These are phyloP conservation scores for Sisor rabdophorus DNA, from an alignment of 2,113 vertebrate species.

Conservation along the genomic window DNA sequence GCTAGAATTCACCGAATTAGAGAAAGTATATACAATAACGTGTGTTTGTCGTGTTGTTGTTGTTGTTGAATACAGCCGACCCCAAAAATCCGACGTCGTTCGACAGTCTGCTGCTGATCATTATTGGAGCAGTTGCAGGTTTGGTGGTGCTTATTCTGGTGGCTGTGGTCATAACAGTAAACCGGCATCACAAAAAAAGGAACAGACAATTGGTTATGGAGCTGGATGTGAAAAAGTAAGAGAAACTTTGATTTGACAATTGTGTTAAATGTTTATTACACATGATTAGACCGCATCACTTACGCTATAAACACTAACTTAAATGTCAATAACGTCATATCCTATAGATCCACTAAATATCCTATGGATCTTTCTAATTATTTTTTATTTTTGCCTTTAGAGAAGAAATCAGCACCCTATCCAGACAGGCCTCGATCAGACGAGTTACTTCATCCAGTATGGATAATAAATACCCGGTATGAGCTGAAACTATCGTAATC, in stretches of 20 bases:
- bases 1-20: too few relatives aligned
- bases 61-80: conserved; percentile 16
- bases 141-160: conserved; percentile 78
- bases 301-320: neutral
- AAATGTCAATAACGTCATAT: neutral
- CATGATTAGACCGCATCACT: neutral
- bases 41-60: conserved; percentile 18
- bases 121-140: conserved; percentile 67
- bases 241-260: neutral
- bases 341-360: neutral
- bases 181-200: conserved; percentile 80
- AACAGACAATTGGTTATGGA: conserved; percentile 78
- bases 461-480: conserved; percentile 74
- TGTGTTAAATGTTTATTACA: neutral
- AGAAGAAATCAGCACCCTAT: conserved; percentile 81
- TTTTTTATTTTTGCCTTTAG: conserved; percentile 56
- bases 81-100: neutral
- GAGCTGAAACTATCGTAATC: conserved; percentile 6
- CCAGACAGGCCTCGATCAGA: conserved; percentile 83
- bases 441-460: conserved; percentile 77
- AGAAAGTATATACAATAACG: neutral
- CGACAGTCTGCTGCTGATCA: conserved; percentile 72
- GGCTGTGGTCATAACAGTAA: conserved; percentile 73
- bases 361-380: too few relatives aligned
- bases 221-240: conserved; percentile 82